Base-by-base conservation (phyloP, 2,797 vertebrate genomes). In the Liasis olivaceus region DNA sequence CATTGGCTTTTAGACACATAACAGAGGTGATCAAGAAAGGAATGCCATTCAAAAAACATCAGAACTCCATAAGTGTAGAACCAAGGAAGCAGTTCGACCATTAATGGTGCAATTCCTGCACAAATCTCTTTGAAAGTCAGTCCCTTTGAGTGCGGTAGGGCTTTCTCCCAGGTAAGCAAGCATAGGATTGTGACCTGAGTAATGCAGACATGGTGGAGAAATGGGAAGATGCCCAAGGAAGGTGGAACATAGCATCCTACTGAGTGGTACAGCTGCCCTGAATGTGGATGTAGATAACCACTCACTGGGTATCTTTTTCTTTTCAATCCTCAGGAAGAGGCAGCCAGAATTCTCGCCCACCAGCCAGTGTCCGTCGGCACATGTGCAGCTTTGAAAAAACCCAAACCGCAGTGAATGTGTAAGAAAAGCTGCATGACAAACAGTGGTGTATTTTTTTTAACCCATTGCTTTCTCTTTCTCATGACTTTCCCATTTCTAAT, bases 371-470 rank as follows among this genome's bases (percentile, higher is more conserved):
- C 98, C 97, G 97, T 98, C 98, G 98, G 97, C 98, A 97, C 98
- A 98, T 96, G 98, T 98, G 97, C 98, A 98, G 97, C 98, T 98
- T 97, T 98, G 98, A 98, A 98, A 98, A 97, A 92, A 96, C 97
- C 97, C 97, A 97, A 97, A 96, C 98, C 97, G 97, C 98, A 98
- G 97, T 98, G 98, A 98, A 98, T 98, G 98, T 98, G 98, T 98
- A 98, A 98, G 98, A 98, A 95, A 97, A 97, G 98, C 98, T 98
- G 98, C 98, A 98, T 98, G 98, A 97, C 95, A 96, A 97, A 96
- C 94, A 97, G 97, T 97, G 97, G 94, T 97, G 88, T 89, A 42
- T 91, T 64, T 84, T 81, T 90, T 93, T 96, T 97, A 96, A 97
- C 95, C 95, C 96, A 97, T 97, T 98, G 97, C 97, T 98, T 98